phyloP scores from a whole-genome alignment of 2,797 vertebrate species.

The Tadarida brasiliensis region DNA sequence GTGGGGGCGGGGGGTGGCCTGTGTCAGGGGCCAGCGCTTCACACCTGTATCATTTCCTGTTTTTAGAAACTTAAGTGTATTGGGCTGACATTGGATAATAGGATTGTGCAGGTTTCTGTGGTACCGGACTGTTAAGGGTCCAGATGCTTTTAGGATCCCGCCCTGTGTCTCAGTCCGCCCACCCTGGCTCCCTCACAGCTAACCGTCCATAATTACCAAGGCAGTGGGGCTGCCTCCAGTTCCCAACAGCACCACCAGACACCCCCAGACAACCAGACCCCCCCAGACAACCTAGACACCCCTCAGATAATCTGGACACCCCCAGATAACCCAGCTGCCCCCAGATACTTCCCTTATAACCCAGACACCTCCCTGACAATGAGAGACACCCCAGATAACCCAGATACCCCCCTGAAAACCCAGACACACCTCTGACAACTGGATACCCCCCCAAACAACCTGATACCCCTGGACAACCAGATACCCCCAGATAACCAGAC shows the following conservation, averaged over 20 bases:
- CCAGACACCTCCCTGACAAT: too few species aligned
- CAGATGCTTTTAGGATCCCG: neutral
- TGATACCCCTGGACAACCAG: too few species aligned
- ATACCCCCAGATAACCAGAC: too few species aligned
- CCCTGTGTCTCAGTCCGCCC: neutral
- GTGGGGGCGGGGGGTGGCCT: neutral
- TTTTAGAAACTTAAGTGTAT: neutral
- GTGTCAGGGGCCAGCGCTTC: neutral
- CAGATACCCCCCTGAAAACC: too few species aligned
- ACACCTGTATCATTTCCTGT: neutral
- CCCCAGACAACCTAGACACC: neutral
- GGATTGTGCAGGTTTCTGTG: neutral
- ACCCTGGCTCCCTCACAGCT: too few species aligned
- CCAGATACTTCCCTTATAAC: too few species aligned
- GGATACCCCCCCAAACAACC: too few species aligned
- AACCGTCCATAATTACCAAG: neutral
- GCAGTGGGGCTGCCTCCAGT: neutral
- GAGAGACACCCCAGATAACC: too few species aligned
- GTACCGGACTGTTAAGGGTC: neutral
- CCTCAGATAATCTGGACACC: neutral
- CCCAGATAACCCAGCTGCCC: too few species aligned
- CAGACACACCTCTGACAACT: too few species aligned
- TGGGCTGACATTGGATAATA: neutral
- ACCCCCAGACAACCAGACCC: too few species aligned
- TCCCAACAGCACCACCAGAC: neutral